Evolutionary conservation across 2,888 invertebrate species (phyloP).

Genomic region (Pediacus dermestoides): DNA sequence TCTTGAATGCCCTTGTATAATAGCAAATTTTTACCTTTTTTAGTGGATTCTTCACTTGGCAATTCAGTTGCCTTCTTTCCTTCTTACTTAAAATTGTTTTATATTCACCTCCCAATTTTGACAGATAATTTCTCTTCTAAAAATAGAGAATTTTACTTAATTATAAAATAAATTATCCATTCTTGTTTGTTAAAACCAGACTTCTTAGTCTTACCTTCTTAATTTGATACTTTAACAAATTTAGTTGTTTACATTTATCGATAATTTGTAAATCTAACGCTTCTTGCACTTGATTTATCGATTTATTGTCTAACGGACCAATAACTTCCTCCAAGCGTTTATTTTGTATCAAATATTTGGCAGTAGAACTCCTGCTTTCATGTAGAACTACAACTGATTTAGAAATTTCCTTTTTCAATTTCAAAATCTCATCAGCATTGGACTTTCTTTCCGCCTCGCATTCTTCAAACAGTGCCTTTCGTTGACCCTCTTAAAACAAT

Average conservation of each 20-base stretch:
- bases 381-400: constrained; percentile 59
- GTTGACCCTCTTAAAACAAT: constrained; percentile 65
- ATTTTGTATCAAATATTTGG: constrained; percentile 36
- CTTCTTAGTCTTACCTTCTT: constrained; percentile 50
- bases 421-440: constrained; percentile 66
- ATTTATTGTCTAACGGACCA: constrained; percentile 52
- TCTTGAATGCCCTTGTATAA: too few relatives aligned
- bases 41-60: constrained; percentile 54
- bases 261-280: constrained; percentile 67
- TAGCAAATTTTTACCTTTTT: constrained; percentile 70
- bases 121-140: constrained; percentile 56
- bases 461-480: constrained; percentile 78
- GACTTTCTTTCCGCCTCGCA: constrained; percentile 71
- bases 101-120: constrained; percentile 59
- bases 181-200: constrained; percentile 1
- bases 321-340: constrained; percentile 39
- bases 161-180: constrained; percentile 1
- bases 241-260: constrained; percentile 69
- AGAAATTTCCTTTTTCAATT: constrained; percentile 71
- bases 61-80: constrained; percentile 49
- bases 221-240: constrained; percentile 67
- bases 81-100: constrained; percentile 60
- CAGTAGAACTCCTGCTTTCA: constrained; percentile 55
- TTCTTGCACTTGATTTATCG: constrained; percentile 52
- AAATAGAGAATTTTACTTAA: constrained; percentile 19